These are phyloP conservation scores for Bergia sp. DNA, from an alignment of 92 coral and sea anemone species.

Conservation along the genomic window DNA sequence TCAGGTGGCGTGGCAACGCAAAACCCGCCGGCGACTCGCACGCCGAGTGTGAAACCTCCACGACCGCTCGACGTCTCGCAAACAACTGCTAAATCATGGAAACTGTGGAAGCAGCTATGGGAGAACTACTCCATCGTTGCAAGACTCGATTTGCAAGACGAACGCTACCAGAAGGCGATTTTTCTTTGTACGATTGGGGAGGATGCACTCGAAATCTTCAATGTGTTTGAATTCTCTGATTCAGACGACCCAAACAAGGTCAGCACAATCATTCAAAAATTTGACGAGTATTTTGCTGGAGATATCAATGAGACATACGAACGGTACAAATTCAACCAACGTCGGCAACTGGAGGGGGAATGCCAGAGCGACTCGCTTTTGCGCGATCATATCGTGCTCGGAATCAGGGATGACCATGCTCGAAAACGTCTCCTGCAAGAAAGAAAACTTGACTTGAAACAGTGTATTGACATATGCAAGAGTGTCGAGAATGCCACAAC, in stretches of 20 bases:
- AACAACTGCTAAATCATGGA: slow-evolving; percentile 43
- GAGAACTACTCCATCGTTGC: slow-evolving; percentile 38
- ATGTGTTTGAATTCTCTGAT: slow-evolving; percentile 7
- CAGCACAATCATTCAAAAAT: slow-evolving; percentile 28
- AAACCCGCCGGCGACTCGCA: slow-evolving; percentile 7
- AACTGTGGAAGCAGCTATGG: slow-evolving; percentile 54
- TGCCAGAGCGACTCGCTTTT: slow-evolving; percentile 51
- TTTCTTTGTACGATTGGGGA: slow-evolving; percentile 44
- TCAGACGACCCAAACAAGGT: slow-evolving; percentile 27
- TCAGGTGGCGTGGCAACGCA: not conserved
- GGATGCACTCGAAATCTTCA: slow-evolving; percentile 24
- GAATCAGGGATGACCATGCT: slow-evolving; percentile 30
- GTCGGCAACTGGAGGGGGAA: slow-evolving; percentile 25
- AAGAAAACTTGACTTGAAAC: slow-evolving; percentile 39
- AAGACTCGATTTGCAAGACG: slow-evolving; percentile 32
- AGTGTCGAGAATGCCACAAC: slow-evolving; percentile 36
- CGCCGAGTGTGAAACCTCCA: slow-evolving; percentile 39
- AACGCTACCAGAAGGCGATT: slow-evolving; percentile 33
- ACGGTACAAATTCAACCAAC: slow-evolving; percentile 43
- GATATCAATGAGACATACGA: slow-evolving; percentile 32
- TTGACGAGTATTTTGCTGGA: slow-evolving; percentile 43
- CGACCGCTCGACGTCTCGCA: slow-evolving; percentile 21
- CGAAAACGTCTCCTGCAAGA: slow-evolving; percentile 43
- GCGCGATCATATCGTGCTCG: slow-evolving; percentile 45
- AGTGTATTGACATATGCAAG: slow-evolving; percentile 41